phyloP scores from a whole-genome alignment of 2,797 vertebrate genomes.

The Cuniculus paca region DNA sequence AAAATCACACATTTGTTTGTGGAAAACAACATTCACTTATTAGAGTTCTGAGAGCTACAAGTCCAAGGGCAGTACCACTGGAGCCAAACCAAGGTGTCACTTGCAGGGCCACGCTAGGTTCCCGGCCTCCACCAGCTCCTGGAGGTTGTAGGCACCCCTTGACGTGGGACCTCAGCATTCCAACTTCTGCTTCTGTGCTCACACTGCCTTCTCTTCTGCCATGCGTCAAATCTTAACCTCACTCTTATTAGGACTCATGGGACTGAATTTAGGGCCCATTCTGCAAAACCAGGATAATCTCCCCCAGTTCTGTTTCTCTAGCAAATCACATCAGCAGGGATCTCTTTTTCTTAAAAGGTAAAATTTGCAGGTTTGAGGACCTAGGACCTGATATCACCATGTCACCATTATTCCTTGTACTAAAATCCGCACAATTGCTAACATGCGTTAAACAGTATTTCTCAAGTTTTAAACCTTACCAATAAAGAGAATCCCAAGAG shows the following conservation, averaged over 20 bases:
- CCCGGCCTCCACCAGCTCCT: not conserved
- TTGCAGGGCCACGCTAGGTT: rapidly evolving
- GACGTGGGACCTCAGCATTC: not conserved
- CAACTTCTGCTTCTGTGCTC: not conserved
- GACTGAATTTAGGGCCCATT: not conserved
- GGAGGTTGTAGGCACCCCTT: no score
- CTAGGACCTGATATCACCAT: not conserved
- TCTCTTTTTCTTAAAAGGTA: not conserved
- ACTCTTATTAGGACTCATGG: not conserved
- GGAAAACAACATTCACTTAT: not conserved
- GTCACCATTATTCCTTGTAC: not conserved
- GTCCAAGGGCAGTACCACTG: not conserved
- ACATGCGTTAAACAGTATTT: not conserved
- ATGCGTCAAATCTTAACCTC: not conserved
- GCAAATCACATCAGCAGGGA: not conserved
- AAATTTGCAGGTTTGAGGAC: not conserved
- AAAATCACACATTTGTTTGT: not conserved
- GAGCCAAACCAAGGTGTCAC: not conserved
- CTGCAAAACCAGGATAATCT: not conserved
- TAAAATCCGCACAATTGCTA: not conserved
- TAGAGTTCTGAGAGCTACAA: not conserved
- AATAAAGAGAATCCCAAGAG: not conserved
- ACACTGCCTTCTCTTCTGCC: not conserved
- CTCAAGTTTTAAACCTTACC: not conserved
- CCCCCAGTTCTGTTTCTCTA: not conserved